Evolutionary conservation across 2,113 vertebrate genomes (phyloP).

Genomic region (Antechinus flavipes): DNA sequence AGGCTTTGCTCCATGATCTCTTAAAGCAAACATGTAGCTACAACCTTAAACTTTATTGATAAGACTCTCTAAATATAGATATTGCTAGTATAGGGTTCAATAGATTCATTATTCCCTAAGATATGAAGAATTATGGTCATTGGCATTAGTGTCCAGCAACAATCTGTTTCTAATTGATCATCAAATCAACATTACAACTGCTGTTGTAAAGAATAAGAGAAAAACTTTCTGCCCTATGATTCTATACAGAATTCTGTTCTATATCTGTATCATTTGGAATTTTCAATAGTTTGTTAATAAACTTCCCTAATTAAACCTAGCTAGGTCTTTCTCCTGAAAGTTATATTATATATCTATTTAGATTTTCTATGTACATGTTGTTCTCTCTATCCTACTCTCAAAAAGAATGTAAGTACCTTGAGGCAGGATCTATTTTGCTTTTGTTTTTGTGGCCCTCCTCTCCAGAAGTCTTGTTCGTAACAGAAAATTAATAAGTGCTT

Average conservation of each 20-base stretch:
- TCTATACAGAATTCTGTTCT: neutral
- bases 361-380: no score
- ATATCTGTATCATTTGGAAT: neutral
- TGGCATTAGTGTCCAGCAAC: neutral
- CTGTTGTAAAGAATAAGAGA: neutral
- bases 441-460: neutral
- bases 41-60: neutral
- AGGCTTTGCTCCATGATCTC: neutral
- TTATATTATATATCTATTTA: no score
- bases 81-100: neutral
- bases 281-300: neutral
- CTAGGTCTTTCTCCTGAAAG: neutral
- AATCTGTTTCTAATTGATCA: neutral
- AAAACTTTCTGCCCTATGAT: neutral
- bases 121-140: neutral
- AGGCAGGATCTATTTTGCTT: conserved; percentile 7
- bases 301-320: neutral
- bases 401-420: neutral
- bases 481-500: neutral
- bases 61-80: neutral
- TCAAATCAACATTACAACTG: neutral
- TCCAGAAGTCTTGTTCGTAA: neutral
- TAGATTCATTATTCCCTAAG: neutral
- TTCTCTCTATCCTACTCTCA: neutral
- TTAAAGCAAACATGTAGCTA: neutral